phyloP scores from a whole-genome alignment of 2,113 vertebrate species.

The Seriola quinqueradiata region DNA sequence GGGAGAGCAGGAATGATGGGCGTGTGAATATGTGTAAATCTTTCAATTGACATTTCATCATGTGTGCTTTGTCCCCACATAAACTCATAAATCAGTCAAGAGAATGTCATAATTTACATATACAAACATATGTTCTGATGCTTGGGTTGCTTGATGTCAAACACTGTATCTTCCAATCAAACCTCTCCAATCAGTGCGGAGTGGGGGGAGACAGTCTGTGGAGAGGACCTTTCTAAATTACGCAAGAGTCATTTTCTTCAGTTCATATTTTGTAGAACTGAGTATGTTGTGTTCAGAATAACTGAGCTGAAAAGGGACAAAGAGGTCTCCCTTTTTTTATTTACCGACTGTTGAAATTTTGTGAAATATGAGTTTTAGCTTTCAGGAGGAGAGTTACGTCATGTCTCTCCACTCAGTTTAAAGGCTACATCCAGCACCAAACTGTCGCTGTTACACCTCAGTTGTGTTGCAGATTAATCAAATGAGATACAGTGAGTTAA shows the following conservation, averaged over 20 bases:
- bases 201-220: not conserved
- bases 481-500: not conserved
- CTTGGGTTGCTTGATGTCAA: slow-evolving; percentile 41
- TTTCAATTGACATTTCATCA: slow-evolving; percentile 61
- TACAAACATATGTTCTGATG: slow-evolving; percentile 42
- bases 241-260: not conserved
- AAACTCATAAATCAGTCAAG: slow-evolving; percentile 53
- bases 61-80: slow-evolving; percentile 28
- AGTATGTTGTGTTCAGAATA: not conserved
- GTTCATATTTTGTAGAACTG: not conserved
- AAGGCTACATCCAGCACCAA: not conserved
- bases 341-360: not conserved
- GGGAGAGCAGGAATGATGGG: slow-evolving; percentile 40
- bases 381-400: not conserved
- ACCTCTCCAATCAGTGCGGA: not conserved
- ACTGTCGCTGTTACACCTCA: not conserved
- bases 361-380: not conserved
- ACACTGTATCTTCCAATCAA: slow-evolving; percentile 36
- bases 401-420: not conserved
- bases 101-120: slow-evolving; percentile 63
- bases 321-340: not conserved
- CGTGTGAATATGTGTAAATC: slow-evolving; percentile 38
- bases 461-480: too few relatives aligned
- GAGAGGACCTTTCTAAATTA: not conserved
- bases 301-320: slow-evolving; percentile 1